Evolutionary conservation across 2,797 vertebrate species (phyloP).

Genomic region (Neopelma chrysocephalum): DNA sequence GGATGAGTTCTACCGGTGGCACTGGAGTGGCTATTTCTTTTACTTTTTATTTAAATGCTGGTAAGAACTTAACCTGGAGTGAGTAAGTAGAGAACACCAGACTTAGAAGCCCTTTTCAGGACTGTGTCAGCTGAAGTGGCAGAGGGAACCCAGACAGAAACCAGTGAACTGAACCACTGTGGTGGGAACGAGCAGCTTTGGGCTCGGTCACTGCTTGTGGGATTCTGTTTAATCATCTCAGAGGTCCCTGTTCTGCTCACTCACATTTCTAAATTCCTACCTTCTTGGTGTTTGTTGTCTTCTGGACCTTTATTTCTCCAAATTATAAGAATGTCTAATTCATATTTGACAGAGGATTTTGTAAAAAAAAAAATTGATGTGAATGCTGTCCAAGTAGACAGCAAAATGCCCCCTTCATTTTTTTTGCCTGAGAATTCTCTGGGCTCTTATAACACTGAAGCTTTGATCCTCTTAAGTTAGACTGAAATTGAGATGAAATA

Average conservation of each 20-base stretch:
- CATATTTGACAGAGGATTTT: background rate
- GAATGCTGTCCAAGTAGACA: background rate
- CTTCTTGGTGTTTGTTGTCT: background rate
- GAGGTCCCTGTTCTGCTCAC: background rate
- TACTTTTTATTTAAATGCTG: background rate
- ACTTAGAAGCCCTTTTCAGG: background rate
- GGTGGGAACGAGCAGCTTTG: background rate
- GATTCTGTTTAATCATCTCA: background rate
- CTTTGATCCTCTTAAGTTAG: background rate
- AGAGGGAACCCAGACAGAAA: background rate
- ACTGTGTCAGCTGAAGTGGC: background rate
- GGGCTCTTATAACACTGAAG: background rate
- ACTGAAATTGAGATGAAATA: background rate
- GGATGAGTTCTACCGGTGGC: background rate
- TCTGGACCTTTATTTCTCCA: background rate
- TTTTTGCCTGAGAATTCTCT: background rate
- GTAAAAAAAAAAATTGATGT: background rate
- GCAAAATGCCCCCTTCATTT: background rate
- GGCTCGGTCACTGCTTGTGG: background rate
- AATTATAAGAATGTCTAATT: background rate
- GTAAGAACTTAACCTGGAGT: background rate
- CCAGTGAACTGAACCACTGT: background rate
- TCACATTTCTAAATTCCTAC: background rate
- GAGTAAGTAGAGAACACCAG: background rate
- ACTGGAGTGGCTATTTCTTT: fast-evolving